Evolutionary conservation across 2,113 vertebrate genomes (phyloP), one percentile per base, ranked within the genome.

Genomic region (Corydoras sp.): DNA sequence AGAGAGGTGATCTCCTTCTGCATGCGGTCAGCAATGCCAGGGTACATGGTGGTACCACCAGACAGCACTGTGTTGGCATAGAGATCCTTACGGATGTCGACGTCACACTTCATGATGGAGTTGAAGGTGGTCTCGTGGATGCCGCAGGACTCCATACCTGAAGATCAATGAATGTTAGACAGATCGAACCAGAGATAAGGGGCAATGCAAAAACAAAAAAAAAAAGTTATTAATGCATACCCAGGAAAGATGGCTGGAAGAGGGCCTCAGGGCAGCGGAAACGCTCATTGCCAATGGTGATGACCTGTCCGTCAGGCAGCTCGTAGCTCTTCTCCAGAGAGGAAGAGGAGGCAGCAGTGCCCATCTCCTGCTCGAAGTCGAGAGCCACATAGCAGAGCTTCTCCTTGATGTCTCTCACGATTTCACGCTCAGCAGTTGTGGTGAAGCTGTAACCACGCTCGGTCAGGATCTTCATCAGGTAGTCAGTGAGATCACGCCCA

Each of bases 391-490:
- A 98, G 81, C 96, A 98, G 78, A 98, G 88, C 86, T 98, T 98
- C 88, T 98, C 96, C 86, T 98, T 98, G 71, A 98, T 98, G 85
- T 98, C 96, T 64, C 95, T 94, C 77, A 98, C 96, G 0, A 98
- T 98, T 76, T 98, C 96, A 69, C 94, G 89, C 85, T 98, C 95
- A 0, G 95, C 96, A 31, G 95, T 98, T 83, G 96, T 98, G 78
- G 94, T 98, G 86, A 98, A 98, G 85, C 88, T 95, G 88, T 97
- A 92, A 81, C 95, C 95, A n/a, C 96, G 91, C 89, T 98, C 95
- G 0, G 96, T 98, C 78, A 98, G 90, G 85, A 98, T 97, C 93
- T 97, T 98, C 95, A 97, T 96, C 93, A 98, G 95, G 95, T 98
- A 98, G 92, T 98, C 96, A 5, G 96, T 98, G 90, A 98, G 92